These are phyloP conservation scores for Melanostoma scalare DNA, from an alignment of 2,888 invertebrate genomes.

Conservation along the genomic window DNA sequence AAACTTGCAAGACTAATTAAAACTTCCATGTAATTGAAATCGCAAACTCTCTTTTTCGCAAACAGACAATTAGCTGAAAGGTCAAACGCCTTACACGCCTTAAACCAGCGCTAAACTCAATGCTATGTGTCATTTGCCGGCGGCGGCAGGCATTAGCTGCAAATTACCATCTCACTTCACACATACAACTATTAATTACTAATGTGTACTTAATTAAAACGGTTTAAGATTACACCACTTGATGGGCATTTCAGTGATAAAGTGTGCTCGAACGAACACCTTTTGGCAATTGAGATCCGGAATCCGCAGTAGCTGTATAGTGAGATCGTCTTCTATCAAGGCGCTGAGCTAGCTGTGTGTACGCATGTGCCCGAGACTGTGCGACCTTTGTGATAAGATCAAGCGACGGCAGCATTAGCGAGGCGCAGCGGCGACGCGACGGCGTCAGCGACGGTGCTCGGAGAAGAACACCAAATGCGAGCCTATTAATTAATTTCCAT, in stretches of 20 bases:
- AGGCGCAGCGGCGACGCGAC: slow-evolving; percentile 32
- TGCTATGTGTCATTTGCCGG: slow-evolving; percentile 21
- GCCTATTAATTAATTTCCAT: slow-evolving; percentile 71
- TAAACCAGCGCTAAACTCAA: slow-evolving; percentile 4
- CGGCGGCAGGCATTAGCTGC: slow-evolving; percentile 58
- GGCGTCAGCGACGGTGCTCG: slow-evolving; percentile 24
- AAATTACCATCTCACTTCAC: slow-evolving; percentile 72
- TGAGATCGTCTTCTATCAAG: slow-evolving; percentile 20
- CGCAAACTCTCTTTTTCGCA: slow-evolving; percentile 12
- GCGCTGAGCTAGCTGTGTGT: background rate
- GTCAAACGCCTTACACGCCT: slow-evolving; percentile 65
- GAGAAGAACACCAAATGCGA: slow-evolving; percentile 67
- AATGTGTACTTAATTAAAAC: slow-evolving; percentile 73
- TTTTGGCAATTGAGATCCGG: slow-evolving; percentile 60
- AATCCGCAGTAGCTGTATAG: slow-evolving; percentile 39
- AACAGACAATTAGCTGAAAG: slow-evolving; percentile 60
- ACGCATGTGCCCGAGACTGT: slow-evolving; percentile 36
- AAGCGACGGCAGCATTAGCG: slow-evolving; percentile 41
- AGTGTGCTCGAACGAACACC: slow-evolving; percentile 52
- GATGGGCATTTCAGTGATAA: slow-evolving; percentile 69
- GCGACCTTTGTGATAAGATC: slow-evolving; percentile 73
- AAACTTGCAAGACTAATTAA: slow-evolving; percentile 40
- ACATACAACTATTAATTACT: slow-evolving; percentile 73
- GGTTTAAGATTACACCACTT: slow-evolving; percentile 71
- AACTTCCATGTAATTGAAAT: slow-evolving; percentile 27